phyloP scores from a whole-genome alignment of 2,113 vertebrate genomes.

The Chaetodon trifascialis region DNA sequence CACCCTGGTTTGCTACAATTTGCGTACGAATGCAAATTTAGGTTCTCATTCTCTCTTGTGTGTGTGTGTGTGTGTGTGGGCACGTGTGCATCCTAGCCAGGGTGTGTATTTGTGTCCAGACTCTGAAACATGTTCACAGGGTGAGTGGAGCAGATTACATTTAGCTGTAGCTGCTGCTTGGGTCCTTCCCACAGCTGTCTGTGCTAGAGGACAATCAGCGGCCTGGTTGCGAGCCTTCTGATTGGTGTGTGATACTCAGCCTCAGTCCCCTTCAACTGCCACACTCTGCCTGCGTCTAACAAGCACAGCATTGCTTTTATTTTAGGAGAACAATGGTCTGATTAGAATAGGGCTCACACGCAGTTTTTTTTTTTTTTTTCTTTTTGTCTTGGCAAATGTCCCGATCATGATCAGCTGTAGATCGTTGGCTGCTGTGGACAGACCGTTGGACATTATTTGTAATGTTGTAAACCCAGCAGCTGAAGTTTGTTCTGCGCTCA shows the following conservation, averaged over 20 bases:
- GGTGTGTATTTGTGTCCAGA: conserved; percentile 43
- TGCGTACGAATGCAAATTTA: conserved; percentile 9
- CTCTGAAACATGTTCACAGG: conserved; percentile 40
- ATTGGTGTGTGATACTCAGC: conserved; percentile 60
- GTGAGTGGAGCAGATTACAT: conserved; percentile 67
- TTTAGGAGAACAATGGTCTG: conserved; percentile 58
- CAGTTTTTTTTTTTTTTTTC: conserved; percentile 52
- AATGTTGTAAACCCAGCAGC: conserved; percentile 13
- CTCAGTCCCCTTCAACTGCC: conserved; percentile 65
- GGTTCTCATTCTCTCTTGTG: not conserved
- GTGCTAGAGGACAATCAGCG: conserved; percentile 66
- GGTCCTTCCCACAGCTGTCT: conserved; percentile 69
- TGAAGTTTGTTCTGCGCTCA: conserved; percentile 19
- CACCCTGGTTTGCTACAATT: not conserved
- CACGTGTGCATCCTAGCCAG: conserved; percentile 8
- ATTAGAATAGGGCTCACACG: conserved; percentile 55
- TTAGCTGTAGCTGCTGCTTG: conserved; percentile 49
- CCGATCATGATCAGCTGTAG: conserved; percentile 21
- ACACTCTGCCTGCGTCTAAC: conserved; percentile 62
- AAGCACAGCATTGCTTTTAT: conserved; percentile 56
- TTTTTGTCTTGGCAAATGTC: conserved; percentile 24
- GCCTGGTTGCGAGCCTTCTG: conserved; percentile 49
- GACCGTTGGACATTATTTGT: conserved; percentile 21
- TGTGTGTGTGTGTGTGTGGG: conserved; percentile 8
- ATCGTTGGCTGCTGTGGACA: conserved; percentile 1